Evolutionary conservation across 2,888 invertebrate species (phyloP).

Genomic region (Epistrophella euchroma): DNA sequence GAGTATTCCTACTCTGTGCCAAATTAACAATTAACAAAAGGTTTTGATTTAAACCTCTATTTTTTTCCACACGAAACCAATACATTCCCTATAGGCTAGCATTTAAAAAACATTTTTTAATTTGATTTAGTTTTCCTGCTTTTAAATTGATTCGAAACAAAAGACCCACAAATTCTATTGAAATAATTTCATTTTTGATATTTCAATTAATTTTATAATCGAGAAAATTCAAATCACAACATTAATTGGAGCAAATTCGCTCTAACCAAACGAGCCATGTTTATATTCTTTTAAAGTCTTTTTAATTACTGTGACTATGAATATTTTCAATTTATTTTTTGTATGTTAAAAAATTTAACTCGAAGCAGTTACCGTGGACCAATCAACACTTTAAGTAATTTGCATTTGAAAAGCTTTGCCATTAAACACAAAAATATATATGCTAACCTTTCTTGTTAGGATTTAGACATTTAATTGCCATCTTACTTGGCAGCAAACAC

Average conservation of each 20-base stretch:
- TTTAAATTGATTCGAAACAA: too few relatives aligned
- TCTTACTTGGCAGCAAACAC: conserved; percentile 29
- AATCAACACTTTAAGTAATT: conserved; percentile 12
- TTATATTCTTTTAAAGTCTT: conserved; percentile 4
- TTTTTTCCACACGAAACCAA: too few relatives aligned
- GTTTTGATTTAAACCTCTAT: too few relatives aligned
- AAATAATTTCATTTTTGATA: background rate
- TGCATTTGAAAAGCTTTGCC: conserved; percentile 7
- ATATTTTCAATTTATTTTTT: background rate
- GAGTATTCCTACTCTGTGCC: too few relatives aligned
- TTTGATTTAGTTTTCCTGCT: too few relatives aligned
- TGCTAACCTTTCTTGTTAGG: conserved; percentile 26
- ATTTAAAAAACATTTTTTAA: too few relatives aligned
- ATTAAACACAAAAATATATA: background rate
- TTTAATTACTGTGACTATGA: background rate
- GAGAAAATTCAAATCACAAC: too few relatives aligned
- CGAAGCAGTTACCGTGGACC: background rate
- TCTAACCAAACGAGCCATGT: background rate
- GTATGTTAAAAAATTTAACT: conserved; percentile 2
- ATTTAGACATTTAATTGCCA: conserved; percentile 27
- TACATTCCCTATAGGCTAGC: too few relatives aligned
- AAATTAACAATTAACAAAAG: too few relatives aligned
- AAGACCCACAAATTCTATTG: too few relatives aligned
- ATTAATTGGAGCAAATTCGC: conserved; percentile 13
- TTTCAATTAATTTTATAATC: conserved; percentile 1